A percentile compares a stretch with the other conserved stretches of the same genome.
These are phyloP conservation scores for Cryptoblepharus egeriae DNA, from an alignment of 2,797 vertebrate genomes.

Conservation along the genomic window DNA sequence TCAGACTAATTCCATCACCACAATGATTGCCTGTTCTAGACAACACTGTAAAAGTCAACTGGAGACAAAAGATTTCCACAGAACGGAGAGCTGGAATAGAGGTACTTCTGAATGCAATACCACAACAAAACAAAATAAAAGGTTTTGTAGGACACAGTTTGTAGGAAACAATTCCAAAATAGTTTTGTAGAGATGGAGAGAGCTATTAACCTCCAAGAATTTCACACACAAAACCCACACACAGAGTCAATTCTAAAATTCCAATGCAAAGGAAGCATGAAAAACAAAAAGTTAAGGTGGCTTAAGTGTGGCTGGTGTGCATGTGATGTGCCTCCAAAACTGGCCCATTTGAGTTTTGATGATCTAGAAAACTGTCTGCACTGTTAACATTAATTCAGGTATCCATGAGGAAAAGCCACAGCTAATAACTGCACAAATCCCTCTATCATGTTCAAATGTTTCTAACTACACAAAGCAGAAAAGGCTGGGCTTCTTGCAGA, in stretches of 20 bases:
- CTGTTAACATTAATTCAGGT: constrained; percentile 45
- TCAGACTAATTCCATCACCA: constrained; percentile 44
- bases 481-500: constrained; percentile 41
- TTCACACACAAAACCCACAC: constrained; percentile 25
- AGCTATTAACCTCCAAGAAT: constrained; percentile 57
- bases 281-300: constrained; percentile 2
- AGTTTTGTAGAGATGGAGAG: constrained; percentile 50
- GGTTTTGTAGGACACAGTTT: constrained; percentile 31
- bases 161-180: constrained; percentile 65
- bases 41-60: constrained; percentile 19
- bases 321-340: not conserved
- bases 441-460: not conserved
- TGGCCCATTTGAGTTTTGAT: constrained; percentile 39
- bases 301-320: constrained; percentile 24
- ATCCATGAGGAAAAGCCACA: constrained; percentile 26
- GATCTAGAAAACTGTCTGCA: constrained; percentile 45
- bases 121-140: constrained; percentile 13
- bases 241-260: constrained; percentile 35
- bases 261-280: constrained; percentile 41
- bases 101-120: constrained; percentile 47
- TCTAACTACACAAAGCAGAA: not conserved
- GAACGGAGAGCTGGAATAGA: constrained; percentile 54
- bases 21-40: constrained; percentile 44
- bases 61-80: constrained; percentile 27
- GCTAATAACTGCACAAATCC: constrained; percentile 37